Conservation (phyloP, 2,113 vertebrate species). For the Mesoclemmys tuberculata region DNA sequence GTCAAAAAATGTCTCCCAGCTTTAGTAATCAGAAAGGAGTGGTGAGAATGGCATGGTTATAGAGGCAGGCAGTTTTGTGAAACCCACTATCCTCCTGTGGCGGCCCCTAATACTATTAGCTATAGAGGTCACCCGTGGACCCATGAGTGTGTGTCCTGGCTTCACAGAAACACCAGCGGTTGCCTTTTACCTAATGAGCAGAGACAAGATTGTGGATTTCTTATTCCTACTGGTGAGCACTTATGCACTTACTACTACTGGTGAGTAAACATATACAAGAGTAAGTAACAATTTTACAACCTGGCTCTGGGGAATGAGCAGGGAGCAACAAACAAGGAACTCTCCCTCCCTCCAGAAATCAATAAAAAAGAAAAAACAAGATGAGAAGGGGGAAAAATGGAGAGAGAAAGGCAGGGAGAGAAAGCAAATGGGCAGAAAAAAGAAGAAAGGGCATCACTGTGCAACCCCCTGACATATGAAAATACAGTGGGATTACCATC, state of each 20-base stretch:
- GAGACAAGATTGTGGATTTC: background rate
- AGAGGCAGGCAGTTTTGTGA: background rate
- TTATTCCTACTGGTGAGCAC: fast-evolving
- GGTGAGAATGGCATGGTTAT: background rate
- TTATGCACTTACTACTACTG: no score
- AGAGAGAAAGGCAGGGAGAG: background rate
- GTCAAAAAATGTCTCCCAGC: no score
- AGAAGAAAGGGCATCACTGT: background rate
- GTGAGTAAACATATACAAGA: background rate
- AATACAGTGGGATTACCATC: no score
- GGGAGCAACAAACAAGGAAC: background rate
- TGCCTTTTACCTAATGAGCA: background rate
- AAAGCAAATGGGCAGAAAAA: background rate
- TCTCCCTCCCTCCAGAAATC: no score
- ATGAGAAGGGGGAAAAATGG: background rate
- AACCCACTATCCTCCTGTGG: background rate
- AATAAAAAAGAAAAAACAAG: background rate
- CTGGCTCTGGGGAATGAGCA: background rate
- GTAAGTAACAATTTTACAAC: background rate
- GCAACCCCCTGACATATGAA: background rate
- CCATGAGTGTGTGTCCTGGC: background rate
- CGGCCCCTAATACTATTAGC: background rate
- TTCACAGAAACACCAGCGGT: background rate
- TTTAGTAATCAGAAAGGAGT: background rate
- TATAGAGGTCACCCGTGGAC: background rate